Evolutionary conservation across 2,797 vertebrate species (phyloP), one percentile per base, ranked within the genome.

Genomic region (Oophaga sylvatica): DNA sequence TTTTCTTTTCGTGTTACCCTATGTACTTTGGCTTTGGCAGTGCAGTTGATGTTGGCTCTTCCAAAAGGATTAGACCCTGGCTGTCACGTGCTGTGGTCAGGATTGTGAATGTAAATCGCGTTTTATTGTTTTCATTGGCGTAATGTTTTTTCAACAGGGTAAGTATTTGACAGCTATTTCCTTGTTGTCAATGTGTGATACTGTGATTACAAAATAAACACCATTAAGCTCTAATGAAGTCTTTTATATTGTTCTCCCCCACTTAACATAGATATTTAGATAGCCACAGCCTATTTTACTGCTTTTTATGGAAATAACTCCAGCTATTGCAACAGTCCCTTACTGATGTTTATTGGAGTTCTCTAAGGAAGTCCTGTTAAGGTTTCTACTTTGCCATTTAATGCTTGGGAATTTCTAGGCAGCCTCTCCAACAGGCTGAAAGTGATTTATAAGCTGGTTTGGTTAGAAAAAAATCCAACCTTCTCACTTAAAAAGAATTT

Each of bases 401-500:
- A 87, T 80, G 75, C 80, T 67, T 83, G 84, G 73, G 80, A 86
- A 89, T 71, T 86, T 83, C 68, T 88, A 79, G n/a, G 11, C 19
- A 65, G 68, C 3, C 56, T 81, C 67, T 62, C 45, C 26, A 77
- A 63, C 62, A 86, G 84, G 80, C 80, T 86, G 41, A 48, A 88
- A 83, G 41, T 87, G 88, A 89, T 89, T 89, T 87, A 87, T 77
- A 86, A 71, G 62, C 71, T 89, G 80, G 71, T 77, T 87, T 86
- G 56, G 41, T 73, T 83, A 57, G 20, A 63, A 29, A 71, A 82
- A 86, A 85, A 88, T n/a, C 53, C 63, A 86, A 71, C 31, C 45
- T 73, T 70, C 53, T 86, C 73, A 89, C 86, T 89, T 86, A 56
- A 89, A 88, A 89, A 78, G 71, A 89, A 89, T 89, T 86, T 70